These are phyloP conservation scores for Molossus alvarezi DNA, from an alignment of 2,797 vertebrate genomes.

Conservation along the genomic window DNA sequence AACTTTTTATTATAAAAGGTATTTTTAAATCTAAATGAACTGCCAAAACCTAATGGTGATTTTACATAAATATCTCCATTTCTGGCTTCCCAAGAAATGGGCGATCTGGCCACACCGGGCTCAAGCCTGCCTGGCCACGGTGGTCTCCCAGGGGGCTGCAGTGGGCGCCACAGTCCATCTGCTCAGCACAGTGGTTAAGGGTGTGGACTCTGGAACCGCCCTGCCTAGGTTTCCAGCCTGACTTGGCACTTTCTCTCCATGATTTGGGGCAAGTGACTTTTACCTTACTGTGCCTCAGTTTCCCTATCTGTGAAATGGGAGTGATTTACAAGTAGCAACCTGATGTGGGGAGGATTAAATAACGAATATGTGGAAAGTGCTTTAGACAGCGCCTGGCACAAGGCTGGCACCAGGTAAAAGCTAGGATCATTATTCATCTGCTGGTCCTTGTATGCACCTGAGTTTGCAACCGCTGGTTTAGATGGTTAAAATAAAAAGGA, in stretches of 20 bases:
- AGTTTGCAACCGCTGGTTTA: not conserved
- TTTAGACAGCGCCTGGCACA: not conserved
- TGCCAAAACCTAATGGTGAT: not conserved
- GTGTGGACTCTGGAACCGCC: not conserved
- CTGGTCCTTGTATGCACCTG: not conserved
- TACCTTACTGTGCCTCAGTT: not conserved
- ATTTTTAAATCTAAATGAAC: not conserved
- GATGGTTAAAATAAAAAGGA: not conserved
- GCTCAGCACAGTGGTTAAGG: not conserved
- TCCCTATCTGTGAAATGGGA: not conserved
- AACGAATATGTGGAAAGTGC: not conserved
- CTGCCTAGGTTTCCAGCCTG: not conserved
- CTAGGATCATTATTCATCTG: not conserved
- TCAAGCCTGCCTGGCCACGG: not conserved
- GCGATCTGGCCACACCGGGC: not conserved
- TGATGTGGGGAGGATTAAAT: not conserved
- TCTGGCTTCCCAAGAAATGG: not conserved
- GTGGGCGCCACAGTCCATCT: not conserved
- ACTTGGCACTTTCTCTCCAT: not conserved
- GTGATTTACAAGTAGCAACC: not conserved
- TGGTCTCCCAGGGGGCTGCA: not conserved
- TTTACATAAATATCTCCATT: not conserved
- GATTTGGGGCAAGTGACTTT: not conserved
- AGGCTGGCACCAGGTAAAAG: not conserved
- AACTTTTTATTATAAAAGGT: constrained; percentile 4